Evolutionary conservation across 2,888 invertebrate genomes (phyloP).

Genomic region (Choreutis nemorana): DNA sequence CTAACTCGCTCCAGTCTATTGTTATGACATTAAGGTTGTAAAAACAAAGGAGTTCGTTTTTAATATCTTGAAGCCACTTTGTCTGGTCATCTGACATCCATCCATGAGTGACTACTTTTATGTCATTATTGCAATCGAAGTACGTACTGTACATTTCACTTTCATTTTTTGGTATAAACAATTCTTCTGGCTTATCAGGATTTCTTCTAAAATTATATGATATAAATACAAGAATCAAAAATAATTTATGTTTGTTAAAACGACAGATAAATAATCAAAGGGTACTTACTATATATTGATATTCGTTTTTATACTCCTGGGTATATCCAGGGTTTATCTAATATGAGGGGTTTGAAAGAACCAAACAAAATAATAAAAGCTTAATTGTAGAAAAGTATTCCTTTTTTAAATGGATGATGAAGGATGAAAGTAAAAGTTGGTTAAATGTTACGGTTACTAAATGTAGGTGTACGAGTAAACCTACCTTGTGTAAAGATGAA

Average conservation of each 20-base stretch:
- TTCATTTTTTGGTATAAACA: slow-evolving; percentile 23
- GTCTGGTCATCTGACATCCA: slow-evolving; percentile 51
- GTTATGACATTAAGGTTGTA: slow-evolving; percentile 57
- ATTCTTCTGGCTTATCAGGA: slow-evolving; percentile 23
- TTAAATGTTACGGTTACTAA: background rate
- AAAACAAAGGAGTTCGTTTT: slow-evolving; percentile 37
- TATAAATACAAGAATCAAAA: too few species aligned
- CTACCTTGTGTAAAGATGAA: slow-evolving; percentile 53
- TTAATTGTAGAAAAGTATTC: too few species aligned
- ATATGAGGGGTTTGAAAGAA: too few species aligned
- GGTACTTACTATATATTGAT: too few species aligned
- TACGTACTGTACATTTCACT: slow-evolving; percentile 24
- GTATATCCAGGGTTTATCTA: too few species aligned
- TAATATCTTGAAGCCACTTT: slow-evolving; percentile 44
- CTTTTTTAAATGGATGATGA: background rate
- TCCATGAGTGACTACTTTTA: slow-evolving; percentile 62
- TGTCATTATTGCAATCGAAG: slow-evolving; percentile 42
- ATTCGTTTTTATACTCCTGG: too few species aligned
- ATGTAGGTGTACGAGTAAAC: too few species aligned
- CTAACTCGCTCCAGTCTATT: slow-evolving; percentile 52
- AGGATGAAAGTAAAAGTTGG: too few species aligned
- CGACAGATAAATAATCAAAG: slow-evolving; percentile 1
- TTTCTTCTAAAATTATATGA: slow-evolving; percentile 40
- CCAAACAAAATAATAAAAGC: too few species aligned
- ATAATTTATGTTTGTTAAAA: background rate